Evolutionary conservation across 2,888 invertebrate species (phyloP), one percentile per base, ranked within the genome.

Genomic region (Ectemnius lituratus): DNA sequence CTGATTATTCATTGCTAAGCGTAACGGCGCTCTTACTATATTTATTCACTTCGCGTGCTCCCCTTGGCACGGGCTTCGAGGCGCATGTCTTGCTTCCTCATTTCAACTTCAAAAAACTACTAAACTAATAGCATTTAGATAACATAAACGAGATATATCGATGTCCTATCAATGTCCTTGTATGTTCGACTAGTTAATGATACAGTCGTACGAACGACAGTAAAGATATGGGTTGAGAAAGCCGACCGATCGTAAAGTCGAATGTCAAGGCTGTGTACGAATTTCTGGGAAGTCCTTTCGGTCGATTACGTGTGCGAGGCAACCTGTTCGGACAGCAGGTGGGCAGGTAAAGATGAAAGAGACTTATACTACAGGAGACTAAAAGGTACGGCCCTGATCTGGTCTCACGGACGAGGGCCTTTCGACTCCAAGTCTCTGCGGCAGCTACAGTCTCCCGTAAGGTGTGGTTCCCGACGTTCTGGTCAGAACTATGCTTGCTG

Each of bases 381-480:
- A 8, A 6, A 56, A 49, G n/a, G 2, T 83, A 87, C 87, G 85
- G 71, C 75, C 88, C 88, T 88, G 88, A 84, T 76, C 76, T 82
- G 81, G 87, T 86, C 84, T 84, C 84, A 83, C 84, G 84, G 83
- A 83, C 85, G 88, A 88, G 87, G 86, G 88, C 86, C 89, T 89
- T 89, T 88, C 89, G 85, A 89, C 87, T 88, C 85, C 81, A 37
- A 37, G 78, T 69, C 81, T 83, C 84, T 82, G 79, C 85, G 84
- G 81, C 78, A 81, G 84, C 83, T 86, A 85, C 85, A 86, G 88
- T 88, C 87, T 85, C 80, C 84, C 84, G 84, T 84, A 86, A 89
- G 89, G 89, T 88, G 89, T 88, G 89, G 89, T 89, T 88, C 88
- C 78, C 82, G 78, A 70, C 79, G 83, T 79, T 72, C 82, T 79